Evolutionary conservation across 2,888 invertebrate species (phyloP).

Genomic region (Therioaphis trifolii): DNA sequence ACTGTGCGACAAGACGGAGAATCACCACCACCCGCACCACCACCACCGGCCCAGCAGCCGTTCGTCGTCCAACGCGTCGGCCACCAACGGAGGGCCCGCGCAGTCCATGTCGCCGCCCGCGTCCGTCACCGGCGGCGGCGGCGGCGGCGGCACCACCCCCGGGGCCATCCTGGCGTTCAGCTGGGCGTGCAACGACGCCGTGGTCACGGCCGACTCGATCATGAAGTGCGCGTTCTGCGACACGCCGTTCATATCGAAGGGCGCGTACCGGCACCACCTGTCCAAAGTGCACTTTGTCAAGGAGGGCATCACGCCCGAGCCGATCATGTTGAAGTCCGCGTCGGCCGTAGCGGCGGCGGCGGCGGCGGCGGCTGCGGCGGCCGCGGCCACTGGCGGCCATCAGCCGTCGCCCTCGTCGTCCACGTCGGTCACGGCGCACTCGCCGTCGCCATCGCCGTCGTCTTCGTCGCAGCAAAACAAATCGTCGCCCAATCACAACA

Average conservation of each 20-base stretch:
- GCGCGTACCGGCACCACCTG: conserved; percentile 94
- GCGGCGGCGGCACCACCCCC: conserved; percentile 71
- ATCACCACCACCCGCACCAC: conserved; percentile 74
- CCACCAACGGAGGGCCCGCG: conserved; percentile 54
- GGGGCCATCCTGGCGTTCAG: conserved; percentile 90
- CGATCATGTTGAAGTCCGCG: conserved; percentile 71
- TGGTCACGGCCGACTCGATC: conserved; percentile 85
- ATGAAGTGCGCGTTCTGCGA: conserved; percentile 96
- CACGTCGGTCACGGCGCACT: conserved; percentile 63
- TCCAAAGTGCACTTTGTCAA: conserved; percentile 96
- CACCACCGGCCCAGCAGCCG: conserved; percentile 67
- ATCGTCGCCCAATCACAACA: conserved; percentile 62
- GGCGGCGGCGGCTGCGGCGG: neutral
- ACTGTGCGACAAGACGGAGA: conserved; percentile 94
- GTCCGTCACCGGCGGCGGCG: conserved; percentile 57
- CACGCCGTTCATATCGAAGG: conserved; percentile 95
- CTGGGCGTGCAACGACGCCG: conserved; percentile 94
- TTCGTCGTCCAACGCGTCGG: conserved; percentile 67
- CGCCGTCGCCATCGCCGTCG: conserved; percentile 49
- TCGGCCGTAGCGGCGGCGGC: conserved; percentile 67
- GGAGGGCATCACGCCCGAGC: conserved; percentile 86
- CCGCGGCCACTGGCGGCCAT: no score
- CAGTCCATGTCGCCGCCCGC: conserved; percentile 59
- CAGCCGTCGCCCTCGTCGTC: conserved; percentile 69
- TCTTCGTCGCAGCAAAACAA: conserved; percentile 38